These are phyloP conservation scores for Pseudochirops corinnae DNA, from an alignment of 2,797 vertebrate genomes.

Conservation along the genomic window DNA sequence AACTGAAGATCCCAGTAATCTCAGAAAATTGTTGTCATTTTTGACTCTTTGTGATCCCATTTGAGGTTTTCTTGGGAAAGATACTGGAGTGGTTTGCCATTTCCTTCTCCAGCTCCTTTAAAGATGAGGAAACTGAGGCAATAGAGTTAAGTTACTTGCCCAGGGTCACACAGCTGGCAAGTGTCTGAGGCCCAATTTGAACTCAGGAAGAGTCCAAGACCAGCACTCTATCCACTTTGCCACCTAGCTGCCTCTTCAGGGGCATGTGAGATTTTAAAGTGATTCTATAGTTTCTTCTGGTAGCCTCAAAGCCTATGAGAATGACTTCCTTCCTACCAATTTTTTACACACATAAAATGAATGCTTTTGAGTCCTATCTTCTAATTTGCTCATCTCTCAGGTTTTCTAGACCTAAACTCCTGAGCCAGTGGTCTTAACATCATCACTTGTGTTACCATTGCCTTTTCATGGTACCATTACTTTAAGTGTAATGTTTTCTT, in stretches of 20 bases:
- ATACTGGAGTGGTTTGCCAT: not conserved
- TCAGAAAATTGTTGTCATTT: not conserved
- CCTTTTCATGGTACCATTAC: constrained; percentile 16
- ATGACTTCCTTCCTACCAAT: not conserved
- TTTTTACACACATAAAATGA: not conserved
- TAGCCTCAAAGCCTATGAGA: not conserved
- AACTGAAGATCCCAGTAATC: not conserved
- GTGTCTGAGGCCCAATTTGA: not conserved
- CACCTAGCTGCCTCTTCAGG: not conserved
- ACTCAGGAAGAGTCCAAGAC: not conserved
- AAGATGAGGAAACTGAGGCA: not conserved
- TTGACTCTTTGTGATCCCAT: not conserved
- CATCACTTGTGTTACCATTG: not conserved
- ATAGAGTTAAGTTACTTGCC: not conserved
- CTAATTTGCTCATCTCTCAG: not conserved
- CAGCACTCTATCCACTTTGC: not conserved
- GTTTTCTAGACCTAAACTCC: not conserved
- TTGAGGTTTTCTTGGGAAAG: not conserved
- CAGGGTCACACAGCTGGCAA: not conserved
- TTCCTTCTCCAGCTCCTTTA: not conserved
- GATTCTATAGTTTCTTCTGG: not conserved
- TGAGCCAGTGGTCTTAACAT: not conserved
- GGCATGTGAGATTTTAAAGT: not conserved
- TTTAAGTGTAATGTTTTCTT: constrained; percentile 38
- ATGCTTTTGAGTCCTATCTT: not conserved